These are phyloP conservation scores for Cydia strobilella DNA, from an alignment of 1,140 invertebrate species.

Conservation along the genomic window DNA sequence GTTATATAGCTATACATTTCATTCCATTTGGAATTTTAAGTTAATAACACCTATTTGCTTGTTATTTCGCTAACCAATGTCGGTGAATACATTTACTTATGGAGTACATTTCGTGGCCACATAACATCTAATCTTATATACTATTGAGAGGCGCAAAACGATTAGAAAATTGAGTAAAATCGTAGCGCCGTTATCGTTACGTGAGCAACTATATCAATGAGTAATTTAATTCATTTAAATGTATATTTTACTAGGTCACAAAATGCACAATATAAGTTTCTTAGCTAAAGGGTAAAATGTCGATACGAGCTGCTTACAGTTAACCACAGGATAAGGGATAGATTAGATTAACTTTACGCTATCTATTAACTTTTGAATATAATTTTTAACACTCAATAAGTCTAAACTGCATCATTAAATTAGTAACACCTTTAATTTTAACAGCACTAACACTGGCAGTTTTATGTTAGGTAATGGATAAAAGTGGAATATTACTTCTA, in stretches of 20 bases:
- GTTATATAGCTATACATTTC: not conserved
- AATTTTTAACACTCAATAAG: constrained; percentile 61
- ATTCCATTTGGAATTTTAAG: constrained; percentile 14
- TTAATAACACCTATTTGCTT: not conserved
- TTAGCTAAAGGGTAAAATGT: constrained; percentile 44
- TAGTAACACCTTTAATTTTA: constrained; percentile 54
- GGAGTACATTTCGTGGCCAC: constrained; percentile 22
- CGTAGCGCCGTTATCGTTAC: not conserved
- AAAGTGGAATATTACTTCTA: constrained; percentile 56
- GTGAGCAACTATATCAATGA: constrained; percentile 15
- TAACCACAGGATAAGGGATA: constrained; percentile 67
- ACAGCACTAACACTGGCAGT: constrained; percentile 66
- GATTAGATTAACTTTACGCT: constrained; percentile 55
- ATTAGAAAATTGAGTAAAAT: constrained; percentile 22
- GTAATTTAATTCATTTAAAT: not conserved
- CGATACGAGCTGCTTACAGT: constrained; percentile 53
- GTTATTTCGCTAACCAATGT: not conserved
- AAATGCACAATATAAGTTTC: constrained; percentile 19
- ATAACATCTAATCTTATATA: constrained; percentile 14
- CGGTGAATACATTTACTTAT: constrained; percentile 12
- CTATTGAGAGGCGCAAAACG: not conserved
- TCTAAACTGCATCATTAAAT: constrained; percentile 56
- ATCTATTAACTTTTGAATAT: constrained; percentile 60
- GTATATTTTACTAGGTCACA: constrained; percentile 28
- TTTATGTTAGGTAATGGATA: constrained; percentile 44